phyloP scores from a whole-genome alignment of 2,888 invertebrate species.

The Epistrophe grossulariae region DNA sequence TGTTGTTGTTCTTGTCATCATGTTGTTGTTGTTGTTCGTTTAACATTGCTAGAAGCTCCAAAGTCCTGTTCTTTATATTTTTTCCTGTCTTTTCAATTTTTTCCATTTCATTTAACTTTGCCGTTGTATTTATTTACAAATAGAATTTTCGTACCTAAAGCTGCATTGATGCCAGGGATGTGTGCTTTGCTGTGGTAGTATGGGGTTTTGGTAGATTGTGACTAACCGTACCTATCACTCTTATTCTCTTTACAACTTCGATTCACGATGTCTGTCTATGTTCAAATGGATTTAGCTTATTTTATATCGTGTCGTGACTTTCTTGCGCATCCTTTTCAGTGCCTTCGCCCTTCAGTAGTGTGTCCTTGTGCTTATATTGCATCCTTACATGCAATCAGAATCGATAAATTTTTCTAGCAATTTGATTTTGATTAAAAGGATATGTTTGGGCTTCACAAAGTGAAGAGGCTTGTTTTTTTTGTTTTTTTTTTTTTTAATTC shows the following conservation, averaged over 20 bases:
- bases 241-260: not conserved
- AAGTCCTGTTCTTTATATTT: slow-evolving; percentile 46
- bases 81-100: slow-evolving; percentile 67
- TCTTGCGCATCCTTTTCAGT: not conserved
- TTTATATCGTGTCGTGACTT: slow-evolving; percentile 17
- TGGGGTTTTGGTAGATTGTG: slow-evolving; percentile 6
- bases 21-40: slow-evolving; percentile 16
- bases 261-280: slow-evolving; percentile 35
- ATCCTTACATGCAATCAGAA: slow-evolving; percentile 61
- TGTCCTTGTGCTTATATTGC: slow-evolving; percentile 28
- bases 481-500: not conserved
- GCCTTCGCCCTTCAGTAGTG: not conserved
- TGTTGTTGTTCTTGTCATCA: not conserved
- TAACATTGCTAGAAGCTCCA: not conserved
- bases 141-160: not conserved
- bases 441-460: not conserved
- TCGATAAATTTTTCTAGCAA: slow-evolving; percentile 55
- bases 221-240: slow-evolving; percentile 69
- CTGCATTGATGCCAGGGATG: slow-evolving; percentile 18
- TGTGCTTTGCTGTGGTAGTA: not conserved
- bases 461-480: no score
- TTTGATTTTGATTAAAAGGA: not conserved
- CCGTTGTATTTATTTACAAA: not conserved
- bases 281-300: slow-evolving; percentile 46
- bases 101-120: slow-evolving; percentile 69